phyloP scores from a whole-genome alignment of 2,888 invertebrate species.

The Diadegma fenestrale region DNA sequence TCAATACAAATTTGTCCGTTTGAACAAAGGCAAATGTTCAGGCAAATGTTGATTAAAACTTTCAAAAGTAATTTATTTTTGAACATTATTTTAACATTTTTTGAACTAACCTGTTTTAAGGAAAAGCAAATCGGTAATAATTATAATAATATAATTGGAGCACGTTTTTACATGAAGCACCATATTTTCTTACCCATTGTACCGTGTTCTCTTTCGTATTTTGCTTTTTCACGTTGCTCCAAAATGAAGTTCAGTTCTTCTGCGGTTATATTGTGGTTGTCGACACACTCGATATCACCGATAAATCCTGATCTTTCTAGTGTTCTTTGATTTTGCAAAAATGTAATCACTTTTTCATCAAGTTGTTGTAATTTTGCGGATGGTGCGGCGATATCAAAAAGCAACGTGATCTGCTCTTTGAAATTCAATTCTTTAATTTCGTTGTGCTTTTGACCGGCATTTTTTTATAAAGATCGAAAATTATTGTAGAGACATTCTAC shows the following conservation, averaged over 20 bases:
- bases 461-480: neutral
- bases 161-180: neutral
- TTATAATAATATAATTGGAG: too few relatives aligned
- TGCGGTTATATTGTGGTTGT: neutral
- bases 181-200: neutral
- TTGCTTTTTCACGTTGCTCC: neutral
- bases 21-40: too few relatives aligned
- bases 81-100: too few relatives aligned
- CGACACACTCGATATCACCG: slow-evolving; percentile 17
- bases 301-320: slow-evolving; percentile 28
- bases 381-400: neutral
- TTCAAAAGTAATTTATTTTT: too few relatives aligned
- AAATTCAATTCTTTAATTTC: neutral
- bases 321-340: slow-evolving; percentile 40
- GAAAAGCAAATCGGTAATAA: too few relatives aligned
- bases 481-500: neutral
- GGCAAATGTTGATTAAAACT: too few relatives aligned
- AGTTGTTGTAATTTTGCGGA: neutral
- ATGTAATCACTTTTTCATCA: slow-evolving; percentile 34
- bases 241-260: neutral
- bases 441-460: neutral
- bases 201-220: neutral
- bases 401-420: neutral
- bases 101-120: too few relatives aligned
- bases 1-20: too few relatives aligned